Conservation (phyloP, 2,113 vertebrate species). For the Pithys albifrons region DNA sequence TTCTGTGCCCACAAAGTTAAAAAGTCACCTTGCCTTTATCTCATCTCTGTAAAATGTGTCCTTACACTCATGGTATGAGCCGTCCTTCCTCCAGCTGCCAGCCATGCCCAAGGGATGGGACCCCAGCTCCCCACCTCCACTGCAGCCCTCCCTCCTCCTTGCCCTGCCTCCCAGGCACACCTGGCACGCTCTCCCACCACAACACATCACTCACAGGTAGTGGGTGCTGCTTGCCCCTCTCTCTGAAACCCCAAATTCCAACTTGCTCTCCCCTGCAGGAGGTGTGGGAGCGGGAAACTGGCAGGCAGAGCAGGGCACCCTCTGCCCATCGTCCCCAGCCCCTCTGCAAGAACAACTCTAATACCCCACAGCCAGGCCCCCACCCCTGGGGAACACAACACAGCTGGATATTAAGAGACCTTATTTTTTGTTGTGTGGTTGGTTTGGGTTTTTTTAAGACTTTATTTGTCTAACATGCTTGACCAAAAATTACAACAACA, state of each 20-base stretch:
- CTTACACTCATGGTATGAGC: background rate
- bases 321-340: background rate
- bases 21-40: background rate
- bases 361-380: background rate
- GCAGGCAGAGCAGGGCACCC: background rate
- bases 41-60: background rate
- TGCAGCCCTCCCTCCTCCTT: background rate
- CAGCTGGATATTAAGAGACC: background rate
- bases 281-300: background rate
- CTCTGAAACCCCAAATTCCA: background rate
- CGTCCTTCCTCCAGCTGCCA: rapidly evolving
- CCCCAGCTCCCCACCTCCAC: rapidly evolving
- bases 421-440: background rate
- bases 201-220: background rate
- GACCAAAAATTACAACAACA: constrained; percentile 79
- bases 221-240: background rate
- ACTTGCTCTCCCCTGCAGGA: rapidly evolving
- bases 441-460: constrained; percentile 59
- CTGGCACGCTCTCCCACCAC: background rate
- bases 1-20: background rate
- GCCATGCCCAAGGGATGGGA: rapidly evolving
- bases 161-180: too few species aligned
- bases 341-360: rapidly evolving
- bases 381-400: rapidly evolving
- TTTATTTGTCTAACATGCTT: constrained; percentile 83